A percentile compares a stretch with the other conserved stretches of the same genome.
phyloP scores from a whole-genome alignment of 2,113 vertebrate species.

The Nanger granti region DNA sequence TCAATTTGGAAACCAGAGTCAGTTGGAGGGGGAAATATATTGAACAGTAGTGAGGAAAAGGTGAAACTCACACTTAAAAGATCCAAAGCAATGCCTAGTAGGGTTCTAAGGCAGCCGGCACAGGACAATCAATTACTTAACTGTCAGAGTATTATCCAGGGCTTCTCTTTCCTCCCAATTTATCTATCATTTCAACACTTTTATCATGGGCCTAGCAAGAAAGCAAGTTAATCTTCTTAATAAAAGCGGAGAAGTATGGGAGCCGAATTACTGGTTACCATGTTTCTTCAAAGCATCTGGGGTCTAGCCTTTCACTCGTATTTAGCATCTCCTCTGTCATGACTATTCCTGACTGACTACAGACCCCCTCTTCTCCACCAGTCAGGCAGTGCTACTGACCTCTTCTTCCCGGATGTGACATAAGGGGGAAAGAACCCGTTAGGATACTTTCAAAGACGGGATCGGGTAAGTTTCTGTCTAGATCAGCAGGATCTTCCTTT shows the following conservation, averaged over 20 bases:
- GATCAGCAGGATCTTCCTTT: conserved; percentile 83
- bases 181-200: not conserved
- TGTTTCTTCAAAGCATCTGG: not conserved
- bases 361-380: not conserved
- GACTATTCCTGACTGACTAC: not conserved
- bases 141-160: not conserved
- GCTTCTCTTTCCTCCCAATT: not conserved
- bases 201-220: not conserved
- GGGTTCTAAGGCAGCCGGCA: not conserved
- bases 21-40: not conserved
- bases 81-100: not conserved
- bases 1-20: not conserved
- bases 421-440: conserved; percentile 92
- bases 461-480: conserved; percentile 89
- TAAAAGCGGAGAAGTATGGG: not conserved
- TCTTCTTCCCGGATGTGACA: conserved; percentile 88
- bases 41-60: not conserved
- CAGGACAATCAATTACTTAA: not conserved
- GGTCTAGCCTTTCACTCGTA: not conserved
- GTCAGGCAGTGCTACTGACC: conserved; percentile 78
- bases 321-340: not conserved
- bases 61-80: not conserved
- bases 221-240: not conserved
- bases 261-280: not conserved
- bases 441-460: conserved; percentile 96